These are phyloP conservation scores for Synergus itoensis DNA, from an alignment of 2,888 invertebrate species.

Conservation along the genomic window DNA sequence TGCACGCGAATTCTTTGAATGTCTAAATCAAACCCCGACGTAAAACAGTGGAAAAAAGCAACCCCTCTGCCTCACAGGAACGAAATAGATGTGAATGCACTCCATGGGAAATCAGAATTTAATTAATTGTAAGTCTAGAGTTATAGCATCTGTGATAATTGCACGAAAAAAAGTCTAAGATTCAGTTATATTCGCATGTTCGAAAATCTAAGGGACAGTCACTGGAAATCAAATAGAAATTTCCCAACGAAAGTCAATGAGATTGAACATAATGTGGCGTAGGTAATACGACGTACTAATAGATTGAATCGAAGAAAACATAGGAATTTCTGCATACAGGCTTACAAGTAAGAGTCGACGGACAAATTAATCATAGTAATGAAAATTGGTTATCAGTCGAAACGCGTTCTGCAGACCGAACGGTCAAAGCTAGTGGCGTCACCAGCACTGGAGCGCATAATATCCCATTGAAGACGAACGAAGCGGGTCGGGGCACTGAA, in stretches of 20 bases:
- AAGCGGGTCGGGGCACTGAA: slow-evolving; percentile 52
- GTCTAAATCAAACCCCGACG: slow-evolving; percentile 69
- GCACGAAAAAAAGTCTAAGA: no score
- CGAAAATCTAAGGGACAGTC: no score
- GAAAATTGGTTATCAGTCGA: slow-evolving; percentile 76
- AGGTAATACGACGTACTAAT: background rate
- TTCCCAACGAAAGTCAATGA: no score
- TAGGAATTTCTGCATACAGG: slow-evolving; percentile 23
- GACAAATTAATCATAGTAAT: slow-evolving; percentile 67
- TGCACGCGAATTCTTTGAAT: slow-evolving; percentile 73
- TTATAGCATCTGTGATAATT: no score
- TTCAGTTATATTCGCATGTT: no score
- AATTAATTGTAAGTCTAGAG: background rate
- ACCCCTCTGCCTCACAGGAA: slow-evolving; percentile 19
- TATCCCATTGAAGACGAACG: slow-evolving; percentile 72
- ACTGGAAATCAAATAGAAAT: no score
- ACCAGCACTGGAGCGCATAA: slow-evolving; percentile 75
- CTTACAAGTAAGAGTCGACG: slow-evolving; percentile 58
- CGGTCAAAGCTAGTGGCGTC: slow-evolving; percentile 64
- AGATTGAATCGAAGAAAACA: slow-evolving; percentile 47
- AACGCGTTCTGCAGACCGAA: slow-evolving; percentile 66
- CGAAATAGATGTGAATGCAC: slow-evolving; percentile 6
- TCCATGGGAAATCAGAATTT: background rate
- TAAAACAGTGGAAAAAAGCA: slow-evolving; percentile 56
- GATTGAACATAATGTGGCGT: no score